Percentiles rank a stretch among this genome's conserved stretches.
Evolutionary conservation across 1,140 invertebrate genomes (phyloP).

Genomic region (Conus ventricosus): DNA sequence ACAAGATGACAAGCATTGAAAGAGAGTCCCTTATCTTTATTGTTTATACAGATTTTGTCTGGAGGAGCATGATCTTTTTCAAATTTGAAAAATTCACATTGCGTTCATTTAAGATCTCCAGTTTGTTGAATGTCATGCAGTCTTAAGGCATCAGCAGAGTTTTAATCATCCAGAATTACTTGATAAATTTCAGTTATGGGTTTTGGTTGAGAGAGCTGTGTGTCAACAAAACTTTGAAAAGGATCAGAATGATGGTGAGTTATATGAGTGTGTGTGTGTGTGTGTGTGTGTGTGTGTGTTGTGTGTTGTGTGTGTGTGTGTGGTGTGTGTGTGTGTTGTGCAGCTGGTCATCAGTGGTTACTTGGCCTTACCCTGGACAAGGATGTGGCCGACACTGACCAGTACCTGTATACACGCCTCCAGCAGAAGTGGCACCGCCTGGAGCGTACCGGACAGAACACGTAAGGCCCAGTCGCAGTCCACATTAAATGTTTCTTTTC

Average conservation of each 20-base stretch:
- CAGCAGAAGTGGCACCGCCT: slow-evolving; percentile 71
- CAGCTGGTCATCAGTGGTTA: slow-evolving; percentile 83
- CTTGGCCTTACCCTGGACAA: slow-evolving; percentile 80
- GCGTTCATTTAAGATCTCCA: no score
- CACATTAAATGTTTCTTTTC: no score
- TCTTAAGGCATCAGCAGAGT: no score
- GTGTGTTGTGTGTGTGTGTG: background rate
- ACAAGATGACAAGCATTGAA: no score
- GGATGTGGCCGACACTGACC: slow-evolving; percentile 76
- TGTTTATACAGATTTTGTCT: no score
- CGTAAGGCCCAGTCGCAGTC: slow-evolving; percentile 53
- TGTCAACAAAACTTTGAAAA: background rate
- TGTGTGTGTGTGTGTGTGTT: background rate
- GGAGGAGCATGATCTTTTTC: no score
- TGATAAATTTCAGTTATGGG: no score
- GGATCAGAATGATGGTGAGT: background rate
- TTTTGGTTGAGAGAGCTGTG: no score
- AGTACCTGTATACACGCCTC: slow-evolving; percentile 75
- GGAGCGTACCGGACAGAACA: slow-evolving; percentile 65
- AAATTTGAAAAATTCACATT: no score
- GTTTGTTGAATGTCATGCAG: no score
- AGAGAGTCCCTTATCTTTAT: no score
- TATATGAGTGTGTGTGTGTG: background rate
- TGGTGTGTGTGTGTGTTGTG: slow-evolving; percentile 5
- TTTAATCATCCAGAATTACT: no score